Evolutionary conservation across 2,888 invertebrate genomes (phyloP), one percentile per base, ranked within the genome.

Genomic region (Ophonus ardosiacus): DNA sequence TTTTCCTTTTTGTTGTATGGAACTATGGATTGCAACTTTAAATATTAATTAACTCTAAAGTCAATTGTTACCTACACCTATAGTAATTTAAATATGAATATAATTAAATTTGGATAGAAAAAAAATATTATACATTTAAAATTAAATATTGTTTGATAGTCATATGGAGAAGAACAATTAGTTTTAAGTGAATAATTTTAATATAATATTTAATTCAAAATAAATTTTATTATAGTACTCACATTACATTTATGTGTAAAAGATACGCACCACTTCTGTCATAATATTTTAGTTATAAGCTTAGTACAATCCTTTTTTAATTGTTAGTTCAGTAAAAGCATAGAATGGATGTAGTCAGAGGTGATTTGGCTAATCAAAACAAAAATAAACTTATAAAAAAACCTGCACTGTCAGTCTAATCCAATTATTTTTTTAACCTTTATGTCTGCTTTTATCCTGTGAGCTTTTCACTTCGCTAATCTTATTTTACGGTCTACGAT

Each of bases 301-400:
- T 51, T 13, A 51, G 10, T 51, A 13, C 7, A 51, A 51, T 51
- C 43, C 43, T 59, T 59, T 59, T 15, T 59, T 59, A 6, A 17
- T 59, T 59, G 59, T 59, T 59, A n/a, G 59, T 59, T 17, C 59
- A 17, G 63, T 63, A 18, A 63, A 63, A 63, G 21, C 13, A 63
- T 24, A 63, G 63, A 21, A 63, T 13, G 63, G 4, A 63, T 21
- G 21, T 10, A 63, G 24, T 24, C 63, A 31, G 24, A 63, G 5
- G 63, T 24, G 63, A 18, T 24, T 63, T 63, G 21, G 63, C 13
- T 24, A 63, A 63, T 63, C 24, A 63, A 24, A 63, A 8, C 24
- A 24, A 63, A 24, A 63, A 63, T 63, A 63, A 63, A 63, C 31
- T 31, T 31, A 24, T 13, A 24, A 21, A 63, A 63, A 63, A 63